Conservation (phyloP, 2,797 vertebrate genomes). For the Buceros bicornis region DNA sequence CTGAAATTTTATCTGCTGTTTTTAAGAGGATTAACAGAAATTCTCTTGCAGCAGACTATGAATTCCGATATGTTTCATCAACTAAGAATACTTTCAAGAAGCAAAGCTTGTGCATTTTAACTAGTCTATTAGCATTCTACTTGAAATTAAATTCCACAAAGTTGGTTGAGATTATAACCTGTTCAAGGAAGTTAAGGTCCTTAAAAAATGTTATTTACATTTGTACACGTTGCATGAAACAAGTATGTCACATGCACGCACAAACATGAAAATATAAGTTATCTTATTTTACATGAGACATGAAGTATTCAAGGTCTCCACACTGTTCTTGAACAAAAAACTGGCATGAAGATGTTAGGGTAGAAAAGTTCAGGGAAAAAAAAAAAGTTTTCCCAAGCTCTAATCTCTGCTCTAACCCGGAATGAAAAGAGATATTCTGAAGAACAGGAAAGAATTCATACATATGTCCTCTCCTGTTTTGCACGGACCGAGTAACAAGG, state of each 20-base stretch:
- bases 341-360: not conserved
- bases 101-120: conserved; percentile 4
- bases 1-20: conserved; percentile 61
- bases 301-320: not conserved
- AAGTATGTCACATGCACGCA: not conserved
- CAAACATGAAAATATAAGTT: not conserved
- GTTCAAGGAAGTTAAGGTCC: not conserved
- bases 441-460: not conserved
- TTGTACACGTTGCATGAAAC: not conserved
- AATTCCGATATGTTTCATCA: conserved; percentile 46
- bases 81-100: conserved; percentile 23
- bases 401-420: not conserved
- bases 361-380: not conserved
- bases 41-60: conserved; percentile 14
- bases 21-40: conserved; percentile 62
- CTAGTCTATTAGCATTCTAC: not conserved
- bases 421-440: not conserved
- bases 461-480: not conserved
- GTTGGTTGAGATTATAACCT: not conserved
- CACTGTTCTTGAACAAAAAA: not conserved
- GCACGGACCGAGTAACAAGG: not conserved
- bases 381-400: not conserved
- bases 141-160: conserved; percentile 20
- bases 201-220: not conserved
- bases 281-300: not conserved